Base-by-base conservation (phyloP, 2,797 vertebrate genomes). In the Sciurus carolinensis region DNA sequence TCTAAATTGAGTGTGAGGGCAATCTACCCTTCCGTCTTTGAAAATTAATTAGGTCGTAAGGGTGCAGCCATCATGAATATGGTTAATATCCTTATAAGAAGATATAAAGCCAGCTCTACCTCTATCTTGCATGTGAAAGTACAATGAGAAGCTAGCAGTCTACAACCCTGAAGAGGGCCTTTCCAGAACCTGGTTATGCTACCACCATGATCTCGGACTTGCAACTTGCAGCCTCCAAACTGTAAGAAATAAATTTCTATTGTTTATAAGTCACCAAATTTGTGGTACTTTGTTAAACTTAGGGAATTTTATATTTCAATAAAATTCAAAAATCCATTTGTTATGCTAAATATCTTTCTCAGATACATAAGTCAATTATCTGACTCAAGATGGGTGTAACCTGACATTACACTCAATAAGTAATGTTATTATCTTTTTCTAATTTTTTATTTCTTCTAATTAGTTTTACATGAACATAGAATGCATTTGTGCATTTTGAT, bases 231-330 rank as follows among this genome's bases (percentile, higher is more conserved):
- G 24, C 6, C 39, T 59, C 33, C n/a, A 89, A 44, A 76, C 36
- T 47, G 4, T n/a, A 7, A 54, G 5, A 30, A 57, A 59, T 20
- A n/a, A 13, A 36, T 24, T 67, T 83, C 7, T 71, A 22, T 33
- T 59, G 5, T 26, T 18, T 47, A 22, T 24, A 84, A 11, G 6
- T 0, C 20, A 69, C 5, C 1, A 3, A 4, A 1, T 30, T 8
- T 69, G 10, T 57, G 5, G 5, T 50, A 62, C 11, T 22, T 17
- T 47, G 6, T 76, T 69, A 77, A 18, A 83, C 54, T 26, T 47
- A 0, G 26, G 62, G 7, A 0, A 12, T 71, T 80, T 67, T 13
- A 64, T 6, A 71, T 92, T 77, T 94, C 0, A 79, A 67, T 62
- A 62, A 67, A 95, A 90, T 92, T 1, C 52, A 8, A 24, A 82